Evolutionary conservation across 2,113 vertebrate species (phyloP), one percentile per base, ranked within the genome.

Genomic region (Etheostoma cragini): DNA sequence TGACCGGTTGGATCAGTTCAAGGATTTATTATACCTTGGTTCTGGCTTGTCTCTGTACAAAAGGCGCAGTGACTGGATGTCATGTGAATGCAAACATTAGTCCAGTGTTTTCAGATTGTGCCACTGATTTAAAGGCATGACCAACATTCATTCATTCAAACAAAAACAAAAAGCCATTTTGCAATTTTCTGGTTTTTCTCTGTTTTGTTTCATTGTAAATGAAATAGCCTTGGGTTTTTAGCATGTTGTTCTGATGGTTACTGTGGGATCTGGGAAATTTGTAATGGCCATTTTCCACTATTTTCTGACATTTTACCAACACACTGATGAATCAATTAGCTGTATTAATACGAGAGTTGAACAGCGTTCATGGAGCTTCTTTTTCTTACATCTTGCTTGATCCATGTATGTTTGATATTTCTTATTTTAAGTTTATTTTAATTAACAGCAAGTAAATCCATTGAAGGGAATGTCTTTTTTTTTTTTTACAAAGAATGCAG

Each of bases 71-170:
- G n/a, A 68, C 52, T 65, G 35, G 57, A 19, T 74, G 60, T 76
- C 75, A 63, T 70, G 72, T 84, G 78, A 80, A 77, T 66, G 62
- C 10, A 33, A 78, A 60, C 35, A 69, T 81, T 17, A 71, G 47
- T 30, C 16, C 14, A 46, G 19, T 6, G 21, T 22, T 47, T 45
- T 53, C 58, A 58, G 16, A 66, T 6, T 50, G 24, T 19, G n/a
- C 5, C 2, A 2, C 24, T 56, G 6, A 46, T 58, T 67, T 52
- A 50, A 52, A 62, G 49, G 42, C 15, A 50, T 1, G 13, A 58
- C 24, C 14, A 66, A 60, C 21, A 33, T 6, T 45, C 38, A n/a
- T 52, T 58, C 58, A 42, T 21, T 42, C 33, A 54, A 17, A 57
- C 26, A 62, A 38, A 66, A 47, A 33, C 6, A 66, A 56, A 63